Base-by-base conservation (phyloP, 1,140 invertebrate genomes). In the Acromyrmex charruanus region DNA sequence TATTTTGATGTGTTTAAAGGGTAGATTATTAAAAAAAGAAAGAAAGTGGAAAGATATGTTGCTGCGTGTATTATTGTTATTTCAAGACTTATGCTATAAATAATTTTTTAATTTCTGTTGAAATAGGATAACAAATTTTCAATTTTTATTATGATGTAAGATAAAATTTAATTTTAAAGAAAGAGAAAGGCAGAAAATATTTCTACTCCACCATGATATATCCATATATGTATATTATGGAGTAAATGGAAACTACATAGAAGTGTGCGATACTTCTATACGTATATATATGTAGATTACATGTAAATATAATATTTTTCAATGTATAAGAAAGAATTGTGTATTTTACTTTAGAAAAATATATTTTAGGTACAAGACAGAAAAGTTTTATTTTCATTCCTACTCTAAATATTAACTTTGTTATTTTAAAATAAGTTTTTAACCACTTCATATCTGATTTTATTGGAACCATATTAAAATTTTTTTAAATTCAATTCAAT, bases 291-390 rank as follows among this genome's bases (percentile, higher is more conserved):
- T 39, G 69, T 87, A 90, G 63, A 10, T 72, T 79, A 89, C 12
- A 2, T 84, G 25, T 79, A 89, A 90, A 59, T 68, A 89, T 79
- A 90, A 53, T 87, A 90, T 90, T 90, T 90, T 90, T 88, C 88
- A 87, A 89, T 90, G 89, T 90, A 89, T 81, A 74, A 86, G 16
- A 74, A 53, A 74, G 58, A 75, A 90, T 25, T 87, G 77, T 55
- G 63, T 90, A 88, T 35, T 69, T 53, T 58, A 88, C 81, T 89
- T 86, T 88, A 91, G 91, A 82, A 53, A 90, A 90, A 91, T 90
- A 90, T 91, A 91, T 91, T 92, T 92, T 88, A 92, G 86, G 77
- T 91, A 92, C 81, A 49, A 85, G 75, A 63, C 61, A 51, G 53
- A n/a, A 25, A 35, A 63, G n/a, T 44, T 61, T 16, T 49, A 49